Conservation (phyloP, 2,797 vertebrate species). For the Crenichthys baileyi region DNA sequence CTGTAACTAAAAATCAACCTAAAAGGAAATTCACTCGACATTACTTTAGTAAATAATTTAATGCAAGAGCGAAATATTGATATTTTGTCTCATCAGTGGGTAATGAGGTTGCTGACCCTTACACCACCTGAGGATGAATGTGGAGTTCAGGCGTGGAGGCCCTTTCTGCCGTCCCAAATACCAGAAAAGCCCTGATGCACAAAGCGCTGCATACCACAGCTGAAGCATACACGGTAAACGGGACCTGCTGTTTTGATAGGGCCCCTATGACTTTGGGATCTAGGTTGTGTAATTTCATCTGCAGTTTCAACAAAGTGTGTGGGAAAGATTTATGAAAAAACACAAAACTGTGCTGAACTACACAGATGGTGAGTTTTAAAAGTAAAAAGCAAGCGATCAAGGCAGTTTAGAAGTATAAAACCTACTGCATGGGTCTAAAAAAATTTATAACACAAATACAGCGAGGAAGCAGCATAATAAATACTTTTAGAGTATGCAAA, state of each 20-base stretch:
- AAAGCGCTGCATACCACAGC: neutral
- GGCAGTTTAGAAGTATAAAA: neutral
- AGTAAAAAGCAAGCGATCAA: neutral
- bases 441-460: too few relatives aligned
- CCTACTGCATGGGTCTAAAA: neutral
- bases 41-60: too few relatives aligned
- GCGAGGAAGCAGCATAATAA: neutral
- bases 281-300: neutral
- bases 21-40: too few relatives aligned
- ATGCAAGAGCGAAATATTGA: neutral
- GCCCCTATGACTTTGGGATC: constrained; percentile 14
- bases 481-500: too few relatives aligned
- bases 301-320: neutral
- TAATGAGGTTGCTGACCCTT: constrained; percentile 22
- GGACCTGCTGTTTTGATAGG: constrained; percentile 35
- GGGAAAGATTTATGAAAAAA: neutral
- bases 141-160: constrained; percentile 45
- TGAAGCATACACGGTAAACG: neutral
- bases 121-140: constrained; percentile 50
- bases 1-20: too few relatives aligned
- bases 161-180: constrained; percentile 18
- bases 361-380: neutral
- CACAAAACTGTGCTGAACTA: neutral
- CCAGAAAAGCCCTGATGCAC: constrained; percentile 53
- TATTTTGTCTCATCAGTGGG: constrained; percentile 17